Evolutionary conservation across 1,140 invertebrate species (phyloP).

Genomic region (Saxidomus purpurata): DNA sequence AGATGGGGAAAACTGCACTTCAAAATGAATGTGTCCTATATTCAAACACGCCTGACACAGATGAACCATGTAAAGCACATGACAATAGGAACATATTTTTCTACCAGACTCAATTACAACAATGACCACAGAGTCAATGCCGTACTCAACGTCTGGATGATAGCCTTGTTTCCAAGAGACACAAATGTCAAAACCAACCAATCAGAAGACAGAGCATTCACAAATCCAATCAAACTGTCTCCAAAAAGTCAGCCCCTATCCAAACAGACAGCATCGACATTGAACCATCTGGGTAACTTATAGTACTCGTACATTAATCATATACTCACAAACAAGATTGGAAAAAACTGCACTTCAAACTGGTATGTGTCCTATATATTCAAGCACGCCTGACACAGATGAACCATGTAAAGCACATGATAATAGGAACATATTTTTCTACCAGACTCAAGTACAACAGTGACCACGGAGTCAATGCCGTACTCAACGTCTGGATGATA

Average conservation of each 20-base stretch:
- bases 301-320: too few species aligned
- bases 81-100: neutral
- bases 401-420: neutral
- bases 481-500: conserved; percentile 20
- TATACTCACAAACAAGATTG: too few species aligned
- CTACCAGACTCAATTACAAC: conserved; percentile 32
- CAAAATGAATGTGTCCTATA: neutral
- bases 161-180: neutral
- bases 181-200: too few species aligned
- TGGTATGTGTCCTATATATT: neutral
- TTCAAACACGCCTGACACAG: neutral
- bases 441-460: conserved; percentile 29
- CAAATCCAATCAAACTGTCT: too few species aligned
- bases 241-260: too few species aligned
- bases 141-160: conserved; percentile 26
- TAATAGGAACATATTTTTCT: neutral
- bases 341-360: too few species aligned
- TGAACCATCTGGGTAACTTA: too few species aligned
- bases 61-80: neutral
- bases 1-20: too few species aligned
- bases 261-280: too few species aligned
- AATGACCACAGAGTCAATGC: neutral
- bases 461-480: conserved; percentile 14
- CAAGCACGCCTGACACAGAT: neutral
- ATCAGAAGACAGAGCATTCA: too few species aligned